Evolutionary conservation across 2,797 vertebrate genomes (phyloP), one percentile per base, ranked within the genome.

Genomic region (Lacerta bilineata): DNA sequence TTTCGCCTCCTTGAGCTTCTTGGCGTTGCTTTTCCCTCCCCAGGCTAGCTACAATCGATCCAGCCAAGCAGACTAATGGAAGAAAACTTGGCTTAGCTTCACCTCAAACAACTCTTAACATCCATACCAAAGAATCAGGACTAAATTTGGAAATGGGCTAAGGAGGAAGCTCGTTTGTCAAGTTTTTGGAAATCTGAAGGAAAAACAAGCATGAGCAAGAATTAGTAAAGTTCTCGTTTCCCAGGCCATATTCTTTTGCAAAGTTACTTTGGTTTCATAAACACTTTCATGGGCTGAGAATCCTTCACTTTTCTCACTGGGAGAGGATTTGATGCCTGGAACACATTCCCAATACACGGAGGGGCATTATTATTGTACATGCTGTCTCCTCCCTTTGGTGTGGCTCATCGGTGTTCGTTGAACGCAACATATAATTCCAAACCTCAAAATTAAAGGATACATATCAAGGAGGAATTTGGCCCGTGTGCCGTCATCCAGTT

Each of bases 101-200:
- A 90, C 84, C 75, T 80, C 64, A 92, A 95, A 93, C 92, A 95
- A 69, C 90, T 91, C 85, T 72, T 89, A 87, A 85, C 69, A 64
- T 92, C 77, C 50, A 74, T 17, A 59, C 68, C 46, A 41, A 80
- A 81, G 80, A 87, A 93, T 86, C 90, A 80, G n/a, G 66, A 80
- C 88, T 93, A 93, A 96, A 94, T 94, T 91, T 93, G 91, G 91
- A 91, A 92, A 94, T 93, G 88, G 55, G 39, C 17, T 80, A 92
- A 94, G 83, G 90, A 80, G 85, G 75, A 76, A 95, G 88, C 87
- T 93, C 7, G 80, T 46, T 94, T 91, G 88, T 94, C 55, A 92
- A 11, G n/a, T 89, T 64, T 92, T 76, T 82, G 87, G 55, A 89
- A 93, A 86, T 69, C 20, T 18, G 5, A 71, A n/a, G 29, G 27